These are phyloP conservation scores for Microctenopoma stevenorrisi DNA, from an alignment of 2,797 vertebrate genomes.

Conservation along the genomic window DNA sequence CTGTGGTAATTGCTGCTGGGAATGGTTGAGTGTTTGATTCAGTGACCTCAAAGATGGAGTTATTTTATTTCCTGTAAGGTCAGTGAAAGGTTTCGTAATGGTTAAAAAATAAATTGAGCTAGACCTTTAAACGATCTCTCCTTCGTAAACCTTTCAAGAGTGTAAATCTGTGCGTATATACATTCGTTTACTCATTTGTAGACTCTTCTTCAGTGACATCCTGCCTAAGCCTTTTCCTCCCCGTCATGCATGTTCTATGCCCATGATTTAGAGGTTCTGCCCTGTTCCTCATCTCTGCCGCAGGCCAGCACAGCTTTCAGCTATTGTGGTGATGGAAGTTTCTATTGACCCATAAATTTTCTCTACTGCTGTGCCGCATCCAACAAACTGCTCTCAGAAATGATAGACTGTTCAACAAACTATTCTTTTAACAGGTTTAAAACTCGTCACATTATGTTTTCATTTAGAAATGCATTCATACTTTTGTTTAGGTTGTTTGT, in stretches of 20 bases:
- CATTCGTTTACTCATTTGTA: slow-evolving; percentile 21
- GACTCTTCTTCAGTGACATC: not conserved
- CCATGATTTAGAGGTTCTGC: slow-evolving; percentile 52
- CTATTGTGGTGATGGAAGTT: slow-evolving; percentile 70
- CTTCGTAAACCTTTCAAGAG: not conserved
- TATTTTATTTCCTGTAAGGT: slow-evolving; percentile 21
- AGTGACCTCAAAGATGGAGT: slow-evolving; percentile 27
- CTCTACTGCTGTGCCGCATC: slow-evolving; percentile 61
- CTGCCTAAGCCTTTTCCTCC: slow-evolving; percentile 7
- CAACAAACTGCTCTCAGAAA: slow-evolving; percentile 66
- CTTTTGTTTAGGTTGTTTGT: not conserved
- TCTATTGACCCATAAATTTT: slow-evolving; percentile 82
- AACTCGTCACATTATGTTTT: slow-evolving; percentile 6
- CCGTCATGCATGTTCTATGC: slow-evolving; percentile 24
- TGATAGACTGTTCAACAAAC: slow-evolving; percentile 45
- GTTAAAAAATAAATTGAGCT: not conserved
- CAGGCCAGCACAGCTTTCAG: slow-evolving; percentile 58
- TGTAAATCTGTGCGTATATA: not conserved
- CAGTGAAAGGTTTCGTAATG: slow-evolving; percentile 13
- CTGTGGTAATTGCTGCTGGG: slow-evolving; percentile 50
- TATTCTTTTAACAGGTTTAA: not conserved
- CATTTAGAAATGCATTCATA: slow-evolving; percentile 9
- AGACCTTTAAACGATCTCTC: not conserved
- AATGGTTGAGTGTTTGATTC: slow-evolving; percentile 43
- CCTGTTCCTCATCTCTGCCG: slow-evolving; percentile 57